Conservation (phyloP, 2,888 invertebrate genomes). For the Brachyptera risi region DNA sequence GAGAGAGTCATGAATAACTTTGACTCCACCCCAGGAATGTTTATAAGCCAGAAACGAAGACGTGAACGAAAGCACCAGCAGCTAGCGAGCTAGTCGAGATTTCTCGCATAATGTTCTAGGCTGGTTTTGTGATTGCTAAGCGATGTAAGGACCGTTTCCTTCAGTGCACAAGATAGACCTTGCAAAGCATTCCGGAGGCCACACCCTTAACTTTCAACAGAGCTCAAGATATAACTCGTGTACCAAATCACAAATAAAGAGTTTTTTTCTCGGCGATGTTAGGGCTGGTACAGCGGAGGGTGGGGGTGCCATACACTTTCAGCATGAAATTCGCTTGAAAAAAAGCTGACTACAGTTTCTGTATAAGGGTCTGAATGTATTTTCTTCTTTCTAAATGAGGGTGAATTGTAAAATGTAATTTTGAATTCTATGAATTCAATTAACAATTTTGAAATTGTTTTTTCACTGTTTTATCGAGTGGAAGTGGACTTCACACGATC, state of each 20-base stretch:
- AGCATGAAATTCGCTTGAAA: not conserved
- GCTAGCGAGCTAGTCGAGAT: not conserved
- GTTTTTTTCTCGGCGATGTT: too few relatives aligned
- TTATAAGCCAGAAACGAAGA: not conserved
- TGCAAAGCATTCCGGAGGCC: not conserved
- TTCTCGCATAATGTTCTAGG: constrained; percentile 11
- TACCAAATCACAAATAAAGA: too few relatives aligned
- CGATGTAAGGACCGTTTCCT: constrained; percentile 1
- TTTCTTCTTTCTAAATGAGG: not conserved
- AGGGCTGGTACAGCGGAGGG: too few relatives aligned
- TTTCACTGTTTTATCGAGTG: too few relatives aligned
- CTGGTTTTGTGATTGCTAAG: constrained; percentile 1
- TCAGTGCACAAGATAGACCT: too few relatives aligned
- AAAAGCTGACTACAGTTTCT: constrained; percentile 8
- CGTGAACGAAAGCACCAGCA: not conserved
- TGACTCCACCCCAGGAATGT: constrained; percentile 15
- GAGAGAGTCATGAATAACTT: constrained; percentile 18
- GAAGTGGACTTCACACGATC: too few relatives aligned
- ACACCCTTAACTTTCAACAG: not conserved
- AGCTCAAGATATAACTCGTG: not conserved
- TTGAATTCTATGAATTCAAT: constrained; percentile 9
- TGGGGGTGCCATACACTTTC: too few relatives aligned
- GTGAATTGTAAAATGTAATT: not conserved
- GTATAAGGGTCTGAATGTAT: not conserved
- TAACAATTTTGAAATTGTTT: not conserved